These are phyloP conservation scores for Garrulus glandarius DNA, from an alignment of 2,797 vertebrate species.

Conservation along the genomic window DNA sequence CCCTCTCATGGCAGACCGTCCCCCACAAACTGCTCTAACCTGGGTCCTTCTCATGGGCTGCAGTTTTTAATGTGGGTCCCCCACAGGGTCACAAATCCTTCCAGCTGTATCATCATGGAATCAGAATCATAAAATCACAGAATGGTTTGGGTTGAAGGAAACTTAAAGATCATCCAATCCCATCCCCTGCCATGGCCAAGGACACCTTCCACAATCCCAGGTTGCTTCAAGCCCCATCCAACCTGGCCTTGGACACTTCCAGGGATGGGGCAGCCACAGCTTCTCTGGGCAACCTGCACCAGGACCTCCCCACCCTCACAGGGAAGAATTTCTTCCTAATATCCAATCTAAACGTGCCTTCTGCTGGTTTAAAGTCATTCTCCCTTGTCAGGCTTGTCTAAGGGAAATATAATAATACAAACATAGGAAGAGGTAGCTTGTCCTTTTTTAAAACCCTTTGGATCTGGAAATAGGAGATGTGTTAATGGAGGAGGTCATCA, in stretches of 20 bases:
- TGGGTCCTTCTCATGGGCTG: neutral
- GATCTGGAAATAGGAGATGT: neutral
- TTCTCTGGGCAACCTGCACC: neutral
- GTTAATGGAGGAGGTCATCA: neutral
- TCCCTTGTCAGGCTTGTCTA: neutral
- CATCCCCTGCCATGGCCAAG: rapidly evolving
- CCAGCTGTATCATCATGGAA: neutral
- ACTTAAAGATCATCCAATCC: neutral
- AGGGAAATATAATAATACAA: neutral
- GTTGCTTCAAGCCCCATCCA: rapidly evolving
- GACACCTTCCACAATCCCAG: neutral
- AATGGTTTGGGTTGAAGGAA: neutral
- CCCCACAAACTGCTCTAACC: no score
- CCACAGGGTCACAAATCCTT: neutral
- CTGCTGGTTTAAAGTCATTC: neutral
- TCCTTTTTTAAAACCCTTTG: neutral
- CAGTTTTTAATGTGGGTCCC: neutral
- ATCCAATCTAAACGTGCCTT: neutral
- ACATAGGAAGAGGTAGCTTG: neutral
- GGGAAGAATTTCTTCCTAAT: neutral
- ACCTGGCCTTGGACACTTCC: neutral
- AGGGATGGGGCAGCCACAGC: neutral
- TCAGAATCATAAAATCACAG: neutral
- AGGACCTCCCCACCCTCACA: rapidly evolving
- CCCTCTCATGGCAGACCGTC: neutral